Base-by-base conservation (phyloP, 1,140 invertebrate genomes). In the Stenopsyche tienmushanensis region DNA sequence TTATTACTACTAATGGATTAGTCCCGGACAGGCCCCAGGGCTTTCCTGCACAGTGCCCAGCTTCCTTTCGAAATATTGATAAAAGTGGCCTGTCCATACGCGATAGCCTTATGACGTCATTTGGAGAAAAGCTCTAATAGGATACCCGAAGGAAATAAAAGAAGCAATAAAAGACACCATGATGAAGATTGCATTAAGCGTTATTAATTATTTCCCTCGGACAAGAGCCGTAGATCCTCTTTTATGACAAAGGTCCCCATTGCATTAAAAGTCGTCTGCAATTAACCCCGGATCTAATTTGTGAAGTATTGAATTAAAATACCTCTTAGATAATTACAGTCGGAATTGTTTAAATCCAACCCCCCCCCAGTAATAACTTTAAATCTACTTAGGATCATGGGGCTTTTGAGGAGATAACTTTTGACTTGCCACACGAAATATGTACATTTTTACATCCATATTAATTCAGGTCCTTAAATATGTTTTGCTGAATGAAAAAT, bases 1-100 rank as follows among this genome's bases (percentile, higher is more conserved):
- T 65, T 59, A 65, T 65, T 65, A 41, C 45, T 9, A 55, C 64
- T 65, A 65, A 65, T 65, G 64, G 64, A 65, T 65, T 65, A 59
- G 64, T 65, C 64, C 44, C 3, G 52, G 34, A 63, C 26, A 34
- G 17, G 26, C 25, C 52, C 41, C 41, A 53, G 23, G 34, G 62
- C 21, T n/a, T 52, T 53, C 1, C 41, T 47, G 13, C 26, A n/a
- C 3, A 15, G 3, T n/a, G 18, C 44, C 17, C 17, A 13, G 9
- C 47, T 17, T 49, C 23, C 64, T 52, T 25, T 34, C 20, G 39
- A 59, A 59, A 60, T 58, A 58, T 58, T 57, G 41, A 55, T 57
- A 58, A 65, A 65, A 65, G 53, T 41, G 13, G 52, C 47, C 44
- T 47, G 44, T 18, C 29, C 44, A 18, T n/a, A 18, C 44, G 44